Conservation (phyloP, 2,797 vertebrate genomes). For the Sphenodon punctatus region DNA sequence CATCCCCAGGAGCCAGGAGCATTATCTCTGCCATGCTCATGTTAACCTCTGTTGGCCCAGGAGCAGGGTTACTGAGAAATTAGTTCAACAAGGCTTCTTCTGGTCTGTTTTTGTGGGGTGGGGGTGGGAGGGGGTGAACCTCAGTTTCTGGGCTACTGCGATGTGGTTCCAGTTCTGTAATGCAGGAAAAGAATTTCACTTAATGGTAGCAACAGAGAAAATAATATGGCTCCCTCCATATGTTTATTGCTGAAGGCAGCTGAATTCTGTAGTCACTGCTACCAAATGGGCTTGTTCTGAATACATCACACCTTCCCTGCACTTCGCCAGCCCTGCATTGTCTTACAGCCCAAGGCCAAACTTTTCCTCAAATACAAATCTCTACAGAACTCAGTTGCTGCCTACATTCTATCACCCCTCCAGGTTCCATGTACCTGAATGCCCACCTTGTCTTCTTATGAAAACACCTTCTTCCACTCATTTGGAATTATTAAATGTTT, state of each 20-base stretch:
- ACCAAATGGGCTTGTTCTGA: constrained; percentile 35
- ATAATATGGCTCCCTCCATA: not conserved
- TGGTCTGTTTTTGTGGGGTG: not conserved
- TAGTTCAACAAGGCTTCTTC: not conserved
- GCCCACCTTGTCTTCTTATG: not conserved
- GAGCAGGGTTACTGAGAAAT: not conserved
- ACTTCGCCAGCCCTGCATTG: not conserved
- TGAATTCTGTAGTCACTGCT: not conserved
- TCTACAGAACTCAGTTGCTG: not conserved
- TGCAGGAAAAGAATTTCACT: not conserved
- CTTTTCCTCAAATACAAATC: not conserved
- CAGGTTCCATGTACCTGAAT: not conserved
- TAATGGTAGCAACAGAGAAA: not conserved
- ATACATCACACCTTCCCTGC: constrained; percentile 24
- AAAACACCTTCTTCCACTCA: too few species aligned
- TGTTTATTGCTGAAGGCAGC: not conserved
- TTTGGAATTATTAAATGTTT: too few species aligned
- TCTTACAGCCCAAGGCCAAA: not conserved
- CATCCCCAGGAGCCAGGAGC: not conserved
- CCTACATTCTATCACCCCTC: not conserved
- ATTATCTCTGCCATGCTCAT: constrained; percentile 18
- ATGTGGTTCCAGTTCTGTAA: not conserved
- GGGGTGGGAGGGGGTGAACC: too few species aligned
- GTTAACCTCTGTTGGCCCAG: not conserved
- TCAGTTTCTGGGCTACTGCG: too few species aligned